Conservation (phyloP, 2,797 vertebrate species). For the Hapalemur alaotrensis region DNA sequence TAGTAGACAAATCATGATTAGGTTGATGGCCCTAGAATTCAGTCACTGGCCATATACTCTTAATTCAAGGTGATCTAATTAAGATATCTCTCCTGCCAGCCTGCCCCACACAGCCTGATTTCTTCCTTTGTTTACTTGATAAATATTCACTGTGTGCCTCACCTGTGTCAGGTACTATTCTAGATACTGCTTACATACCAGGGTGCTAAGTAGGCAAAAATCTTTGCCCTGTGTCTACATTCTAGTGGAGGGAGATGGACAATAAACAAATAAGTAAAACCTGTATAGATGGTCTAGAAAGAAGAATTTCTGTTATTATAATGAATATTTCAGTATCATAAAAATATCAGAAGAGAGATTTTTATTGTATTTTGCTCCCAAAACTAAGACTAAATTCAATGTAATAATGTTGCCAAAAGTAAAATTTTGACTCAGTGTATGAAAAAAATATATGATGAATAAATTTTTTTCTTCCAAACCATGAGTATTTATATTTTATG, state of each 20-base stretch:
- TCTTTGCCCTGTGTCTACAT: neutral
- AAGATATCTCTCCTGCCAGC: neutral
- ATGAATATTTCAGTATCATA: neutral
- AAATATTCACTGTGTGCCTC: neutral
- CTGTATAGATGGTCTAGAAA: neutral
- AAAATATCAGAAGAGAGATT: neutral
- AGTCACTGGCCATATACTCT: neutral
- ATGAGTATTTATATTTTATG: constrained; percentile 6
- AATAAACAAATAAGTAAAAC: neutral
- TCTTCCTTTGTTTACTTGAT: neutral
- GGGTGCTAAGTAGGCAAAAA: neutral
- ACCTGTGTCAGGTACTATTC: neutral
- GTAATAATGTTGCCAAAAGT: neutral
- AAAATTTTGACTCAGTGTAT: neutral
- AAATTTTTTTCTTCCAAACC: neutral
- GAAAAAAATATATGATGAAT: neutral
- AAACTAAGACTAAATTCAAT: constrained; percentile 14
- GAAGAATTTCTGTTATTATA: neutral
- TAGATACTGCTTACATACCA: neutral
- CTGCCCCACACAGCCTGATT: neutral
- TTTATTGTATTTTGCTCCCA: neutral
- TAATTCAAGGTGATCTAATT: neutral
- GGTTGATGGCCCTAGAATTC: too few species aligned
- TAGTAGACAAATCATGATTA: neutral
- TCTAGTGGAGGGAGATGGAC: neutral